These are phyloP conservation scores for Campoplex nolae DNA, from an alignment of 2,888 invertebrate species.

Conservation along the genomic window DNA sequence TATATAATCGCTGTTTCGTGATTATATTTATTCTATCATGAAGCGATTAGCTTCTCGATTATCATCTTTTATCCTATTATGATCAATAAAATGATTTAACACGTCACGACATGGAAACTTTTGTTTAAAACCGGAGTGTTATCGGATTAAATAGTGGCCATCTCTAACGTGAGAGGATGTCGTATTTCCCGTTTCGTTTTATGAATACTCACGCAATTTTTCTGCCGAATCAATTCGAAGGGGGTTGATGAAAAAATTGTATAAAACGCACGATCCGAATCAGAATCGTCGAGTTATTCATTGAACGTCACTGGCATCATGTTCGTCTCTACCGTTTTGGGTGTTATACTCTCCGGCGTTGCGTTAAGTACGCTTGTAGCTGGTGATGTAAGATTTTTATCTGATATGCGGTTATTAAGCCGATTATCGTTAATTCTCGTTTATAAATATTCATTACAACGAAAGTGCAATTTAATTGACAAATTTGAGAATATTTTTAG, in stretches of 20 bases:
- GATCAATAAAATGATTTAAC: conserved; percentile 9
- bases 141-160: conserved; percentile 12
- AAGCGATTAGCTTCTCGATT: background rate
- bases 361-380: conserved; percentile 47
- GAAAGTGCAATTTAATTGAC: background rate
- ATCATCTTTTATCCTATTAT: conserved; percentile 22
- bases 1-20: background rate
- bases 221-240: background rate
- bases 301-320: conserved; percentile 22
- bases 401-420: background rate
- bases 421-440: background rate
- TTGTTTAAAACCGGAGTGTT: background rate
- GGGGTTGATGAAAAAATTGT: conserved; percentile 10
- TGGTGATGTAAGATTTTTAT: conserved; percentile 55
- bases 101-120: conserved; percentile 21
- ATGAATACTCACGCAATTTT: conserved; percentile 6
- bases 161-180: conserved; percentile 18
- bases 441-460: background rate
- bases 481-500: background rate
- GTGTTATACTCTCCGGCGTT: conserved; percentile 16
- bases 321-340: conserved; percentile 14
- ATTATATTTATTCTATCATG: background rate
- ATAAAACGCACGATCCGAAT: conserved; percentile 40
- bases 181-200: conserved; percentile 32
- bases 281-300: conserved; percentile 10